Evolutionary conservation across 2,888 invertebrate species (phyloP), one percentile per base, ranked within the genome.

Genomic region (Melanostoma scalare): DNA sequence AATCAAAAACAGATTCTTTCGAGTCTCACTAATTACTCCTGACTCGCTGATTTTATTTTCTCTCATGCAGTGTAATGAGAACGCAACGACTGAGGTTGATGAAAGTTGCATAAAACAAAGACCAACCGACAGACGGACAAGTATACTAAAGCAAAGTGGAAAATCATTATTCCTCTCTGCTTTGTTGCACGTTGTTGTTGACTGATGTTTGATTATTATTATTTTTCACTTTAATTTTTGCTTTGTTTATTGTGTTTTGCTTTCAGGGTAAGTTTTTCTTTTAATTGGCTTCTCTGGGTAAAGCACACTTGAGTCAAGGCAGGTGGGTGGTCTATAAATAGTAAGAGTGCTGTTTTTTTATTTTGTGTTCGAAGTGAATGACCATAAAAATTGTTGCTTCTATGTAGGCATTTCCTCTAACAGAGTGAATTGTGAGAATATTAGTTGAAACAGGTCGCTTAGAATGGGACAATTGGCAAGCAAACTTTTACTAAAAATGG

Each of bases 1-100:
- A 82, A 73, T 82, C 81, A 82, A 77, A 82, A 82, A 73, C 81
- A 82, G 72, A 82, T 82, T 82, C 77, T 73, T 73, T 52, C 63
- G 56, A 73, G 55, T 68, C 38, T 56, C 68, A 67, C 77, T 82
- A 82, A 82, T 82, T 82, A 77, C 81, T 76, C 48, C 40, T 30
- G 48, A 58, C 42, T 52, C 44, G 33, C 4, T 52, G 2, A 8
- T 6, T 60, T 48, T 38, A 52, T 48, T 63, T 31, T 53, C 30
- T 20, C 33, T 2, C 42, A 67, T 10, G 38, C 33, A 50, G 8
- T 31, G 31, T 69, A 56, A 80, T 58, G 74, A 65, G 65, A 74
- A 67, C 69, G 69, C 63, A 69, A 42, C 58, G 46, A 52, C 53
- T 35, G 33, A 38, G 46, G 68, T 46, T 61, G 61, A 42, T 58